Evolutionary conservation across 2,888 invertebrate species (phyloP).

Genomic region (Smittia aterrima): DNA sequence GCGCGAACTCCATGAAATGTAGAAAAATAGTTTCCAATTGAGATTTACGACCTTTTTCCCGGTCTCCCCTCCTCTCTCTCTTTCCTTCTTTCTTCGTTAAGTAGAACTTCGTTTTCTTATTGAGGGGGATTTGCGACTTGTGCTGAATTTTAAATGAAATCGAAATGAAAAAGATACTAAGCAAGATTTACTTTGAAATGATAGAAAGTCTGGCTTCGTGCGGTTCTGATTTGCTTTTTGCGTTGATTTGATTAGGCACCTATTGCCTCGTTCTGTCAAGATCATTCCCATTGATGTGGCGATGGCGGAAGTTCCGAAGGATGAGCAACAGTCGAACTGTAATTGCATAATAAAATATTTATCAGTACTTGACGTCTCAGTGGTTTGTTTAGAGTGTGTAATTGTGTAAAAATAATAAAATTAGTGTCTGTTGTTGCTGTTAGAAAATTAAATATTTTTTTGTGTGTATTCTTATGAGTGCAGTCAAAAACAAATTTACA

Average conservation of each 20-base stretch:
- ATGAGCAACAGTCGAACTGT: slow-evolving; percentile 95
- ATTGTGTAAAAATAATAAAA: neutral
- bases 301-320: slow-evolving; percentile 97
- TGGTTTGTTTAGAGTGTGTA: neutral
- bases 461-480: neutral
- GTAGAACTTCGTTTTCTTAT: neutral
- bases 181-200: slow-evolving; percentile 1
- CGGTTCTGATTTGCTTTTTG: neutral
- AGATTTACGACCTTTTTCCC: neutral
- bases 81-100: neutral
- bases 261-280: slow-evolving; percentile 58
- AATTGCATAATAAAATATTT: slow-evolving; percentile 50
- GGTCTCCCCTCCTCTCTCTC: neutral
- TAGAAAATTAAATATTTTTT: slow-evolving; percentile 41
- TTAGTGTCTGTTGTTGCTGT: slow-evolving; percentile 16
- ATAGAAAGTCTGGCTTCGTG: slow-evolving; percentile 6
- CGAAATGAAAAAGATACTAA: neutral
- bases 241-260: slow-evolving; percentile 50
- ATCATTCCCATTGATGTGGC: slow-evolving; percentile 96
- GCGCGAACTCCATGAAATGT: neutral
- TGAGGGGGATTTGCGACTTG: neutral
- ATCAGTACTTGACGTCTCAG: neutral
- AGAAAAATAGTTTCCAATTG: slow-evolving; percentile 10
- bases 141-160: neutral
- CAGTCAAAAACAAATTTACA: slow-evolving; percentile 3